phyloP scores from a whole-genome alignment of 1,140 invertebrate species.

The Zaprionus kolodkinae region DNA sequence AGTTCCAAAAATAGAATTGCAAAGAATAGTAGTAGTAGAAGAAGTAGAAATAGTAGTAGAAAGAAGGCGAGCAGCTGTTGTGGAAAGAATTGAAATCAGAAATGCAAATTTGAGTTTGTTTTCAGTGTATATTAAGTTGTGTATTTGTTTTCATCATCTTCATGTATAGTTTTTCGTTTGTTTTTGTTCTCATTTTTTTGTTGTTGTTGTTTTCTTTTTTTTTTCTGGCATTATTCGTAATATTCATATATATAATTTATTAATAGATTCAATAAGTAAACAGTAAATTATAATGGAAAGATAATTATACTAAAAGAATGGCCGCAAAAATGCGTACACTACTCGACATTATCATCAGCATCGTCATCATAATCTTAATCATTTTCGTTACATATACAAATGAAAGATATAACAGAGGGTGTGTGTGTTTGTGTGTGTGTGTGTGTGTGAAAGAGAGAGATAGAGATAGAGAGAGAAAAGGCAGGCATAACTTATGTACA shows the following conservation, averaged over 20 bases:
- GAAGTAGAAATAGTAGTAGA: not conserved
- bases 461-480: slow-evolving; percentile 27
- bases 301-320: slow-evolving; percentile 71
- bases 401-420: slow-evolving; percentile 37
- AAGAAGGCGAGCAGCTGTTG: slow-evolving; percentile 21
- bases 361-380: slow-evolving; percentile 12
- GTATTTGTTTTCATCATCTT: slow-evolving; percentile 77
- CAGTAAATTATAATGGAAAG: slow-evolving; percentile 58
- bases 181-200: slow-evolving; percentile 25
- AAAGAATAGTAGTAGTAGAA: not conserved
- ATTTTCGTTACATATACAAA: slow-evolving; percentile 28
- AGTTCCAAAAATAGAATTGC: slow-evolving; percentile 1
- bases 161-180: slow-evolving; percentile 54
- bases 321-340: slow-evolving; percentile 47
- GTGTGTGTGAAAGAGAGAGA: slow-evolving; percentile 23
- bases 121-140: slow-evolving; percentile 83
- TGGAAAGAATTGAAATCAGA: slow-evolving; percentile 60
- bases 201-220: slow-evolving; percentile 22
- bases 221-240: slow-evolving; percentile 60
- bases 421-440: not conserved
- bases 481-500: slow-evolving; percentile 75
- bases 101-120: slow-evolving; percentile 74
- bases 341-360: slow-evolving; percentile 20
- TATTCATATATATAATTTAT: slow-evolving; percentile 71
- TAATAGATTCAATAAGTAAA: slow-evolving; percentile 68